Percentiles rank a stretch among this genome's conserved stretches.
These are phyloP conservation scores for Blastomussa wellsi DNA, from an alignment of 92 coral and sea anemone species.

Conservation along the genomic window DNA sequence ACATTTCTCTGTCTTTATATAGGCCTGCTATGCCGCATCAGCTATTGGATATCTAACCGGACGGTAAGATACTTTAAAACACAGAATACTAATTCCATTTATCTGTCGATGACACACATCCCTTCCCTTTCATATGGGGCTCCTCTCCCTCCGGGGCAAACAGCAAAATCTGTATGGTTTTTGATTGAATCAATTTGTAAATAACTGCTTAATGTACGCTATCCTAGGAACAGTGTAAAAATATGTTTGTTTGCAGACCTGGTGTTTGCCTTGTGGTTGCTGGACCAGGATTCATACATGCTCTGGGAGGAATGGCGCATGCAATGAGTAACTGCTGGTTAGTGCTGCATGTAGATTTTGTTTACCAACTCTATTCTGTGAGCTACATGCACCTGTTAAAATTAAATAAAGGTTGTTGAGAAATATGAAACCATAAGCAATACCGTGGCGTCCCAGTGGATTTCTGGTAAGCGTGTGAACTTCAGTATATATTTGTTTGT, in stretches of 20 bases:
- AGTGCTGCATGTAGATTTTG: slow-evolving; percentile 4
- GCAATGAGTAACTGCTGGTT: slow-evolving; percentile 95
- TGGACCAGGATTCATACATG: slow-evolving; percentile 95
- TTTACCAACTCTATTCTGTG: neutral
- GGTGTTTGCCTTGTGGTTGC: slow-evolving; percentile 95
- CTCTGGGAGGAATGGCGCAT: slow-evolving; percentile 97
- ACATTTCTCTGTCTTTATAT: neutral
- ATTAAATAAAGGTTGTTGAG: no score
- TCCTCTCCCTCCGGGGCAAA: no score
- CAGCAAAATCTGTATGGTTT: no score
- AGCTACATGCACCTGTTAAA: no score
- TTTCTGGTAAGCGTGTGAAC: no score
- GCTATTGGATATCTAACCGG: slow-evolving; percentile 97
- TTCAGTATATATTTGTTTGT: no score
- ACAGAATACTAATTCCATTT: no score
- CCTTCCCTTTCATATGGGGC: no score
- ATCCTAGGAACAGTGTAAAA: neutral
- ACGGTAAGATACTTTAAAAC: slow-evolving; percentile 46
- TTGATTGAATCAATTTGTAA: no score
- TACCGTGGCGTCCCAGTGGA: no score
- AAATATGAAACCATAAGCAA: no score
- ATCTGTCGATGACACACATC: no score
- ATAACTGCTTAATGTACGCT: neutral
- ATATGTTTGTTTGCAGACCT: slow-evolving; percentile 58
- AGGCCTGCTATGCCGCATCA: slow-evolving; percentile 99